phyloP scores from a whole-genome alignment of 2,113 vertebrate genomes.

The Urocynchramus pylzowi region DNA sequence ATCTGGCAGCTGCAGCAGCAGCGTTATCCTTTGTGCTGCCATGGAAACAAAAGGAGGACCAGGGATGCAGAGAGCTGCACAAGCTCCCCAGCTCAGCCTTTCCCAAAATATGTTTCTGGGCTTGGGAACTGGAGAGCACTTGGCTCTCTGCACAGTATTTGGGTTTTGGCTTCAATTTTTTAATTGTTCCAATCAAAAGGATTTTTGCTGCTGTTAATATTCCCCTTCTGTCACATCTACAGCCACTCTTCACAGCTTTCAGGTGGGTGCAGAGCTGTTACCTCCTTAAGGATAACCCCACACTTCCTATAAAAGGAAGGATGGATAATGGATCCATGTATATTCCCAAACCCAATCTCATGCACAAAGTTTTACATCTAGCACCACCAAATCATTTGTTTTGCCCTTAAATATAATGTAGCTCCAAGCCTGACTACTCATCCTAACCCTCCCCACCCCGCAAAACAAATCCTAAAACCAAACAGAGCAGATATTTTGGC shows the following conservation, averaged over 20 bases:
- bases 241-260: not conserved
- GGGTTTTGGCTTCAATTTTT: not conserved
- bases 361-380: not conserved
- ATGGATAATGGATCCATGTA: not conserved
- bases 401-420: not conserved
- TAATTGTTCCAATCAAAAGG: not conserved
- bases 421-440: not conserved
- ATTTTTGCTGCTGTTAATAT: not conserved
- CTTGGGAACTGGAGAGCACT: not conserved
- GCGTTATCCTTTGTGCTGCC: not conserved
- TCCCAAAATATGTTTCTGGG: accelerated
- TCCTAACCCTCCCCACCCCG: accelerated
- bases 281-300: not conserved
- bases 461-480: not conserved
- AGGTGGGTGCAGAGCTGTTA: not conserved
- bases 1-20: not conserved
- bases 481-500: not conserved
- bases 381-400: not conserved
- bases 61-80: not conserved
- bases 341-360: not conserved
- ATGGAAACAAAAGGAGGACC: constrained; percentile 39
- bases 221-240: not conserved
- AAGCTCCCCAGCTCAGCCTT: not conserved
- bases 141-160: accelerated
- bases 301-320: not conserved